Evolutionary conservation across 2,888 invertebrate species (phyloP), one percentile per base, ranked within the genome.

Genomic region (Gymnoscelis rufifasciata): DNA sequence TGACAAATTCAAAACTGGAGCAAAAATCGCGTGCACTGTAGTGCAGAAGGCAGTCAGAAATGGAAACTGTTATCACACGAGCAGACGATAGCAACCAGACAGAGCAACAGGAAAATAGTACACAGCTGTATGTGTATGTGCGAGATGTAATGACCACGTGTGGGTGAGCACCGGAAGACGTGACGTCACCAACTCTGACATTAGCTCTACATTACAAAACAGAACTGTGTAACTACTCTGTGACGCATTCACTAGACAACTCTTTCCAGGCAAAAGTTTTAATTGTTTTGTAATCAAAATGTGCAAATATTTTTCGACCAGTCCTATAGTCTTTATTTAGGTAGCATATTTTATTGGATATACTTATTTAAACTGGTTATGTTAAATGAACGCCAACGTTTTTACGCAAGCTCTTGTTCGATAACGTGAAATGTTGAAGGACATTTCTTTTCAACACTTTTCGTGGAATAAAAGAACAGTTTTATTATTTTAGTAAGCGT

Each of bases 391-490:
- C 27, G 26, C 10, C 41, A 38, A 35, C 30, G 42, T 33, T 45
- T 42, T 50, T 38, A 42, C 44, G 50, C 45, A 46, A 50, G 42
- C 36, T 43, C 45, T 46, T 42, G 42, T 26, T 39, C 38, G 42
- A 45, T 50, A 45, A 42, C 42, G 38, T 38, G 29, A 51, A 37
- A 41, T 45, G 51, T 52, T 57, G 59, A 60, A 58, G 59, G 51
- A 59, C 43, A 51, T 62, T 62, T 60, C 45, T 56, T 46, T 44
- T 43, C 39, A 57, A 60, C 57, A 59, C 51, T 60, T 64, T 68
- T 67, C 68, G 66, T 69, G 68, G 57, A 57, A 52, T 53, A 62
- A 52, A 59, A n/a, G n/a, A n/a, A 36, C 56, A 61, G 59, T 51
- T 19, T 54, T 56, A 55, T 51, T 58, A 59, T 57, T 62, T 66